Percentiles rank a stretch among this genome's conserved stretches.
phyloP scores from a whole-genome alignment of 2,797 vertebrate genomes.

The Uromys caudimaculatus region DNA sequence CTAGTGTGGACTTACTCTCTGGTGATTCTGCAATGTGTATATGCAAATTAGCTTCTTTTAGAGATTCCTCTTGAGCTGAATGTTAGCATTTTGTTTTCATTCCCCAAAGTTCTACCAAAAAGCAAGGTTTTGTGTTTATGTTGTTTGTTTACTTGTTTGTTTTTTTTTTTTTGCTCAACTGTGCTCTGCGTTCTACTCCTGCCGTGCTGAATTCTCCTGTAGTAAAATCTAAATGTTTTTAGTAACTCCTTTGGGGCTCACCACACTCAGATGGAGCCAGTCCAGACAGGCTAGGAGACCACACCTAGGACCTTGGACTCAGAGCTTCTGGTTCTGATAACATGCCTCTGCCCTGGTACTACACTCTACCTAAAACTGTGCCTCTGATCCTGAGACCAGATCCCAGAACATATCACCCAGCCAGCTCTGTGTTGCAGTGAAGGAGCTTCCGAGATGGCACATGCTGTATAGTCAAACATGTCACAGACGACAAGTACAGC shows the following conservation, averaged over 20 bases:
- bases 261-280: neutral
- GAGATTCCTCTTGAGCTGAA: constrained; percentile 46
- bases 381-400: constrained; percentile 74
- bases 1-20: constrained; percentile 27
- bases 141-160: neutral
- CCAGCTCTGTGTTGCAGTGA: neutral
- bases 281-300: neutral
- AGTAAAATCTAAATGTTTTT: constrained; percentile 45
- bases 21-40: constrained; percentile 7
- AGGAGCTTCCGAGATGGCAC: constrained; percentile 31
- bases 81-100: constrained; percentile 52
- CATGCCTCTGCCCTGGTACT: constrained; percentile 55
- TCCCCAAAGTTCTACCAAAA: constrained; percentile 57
- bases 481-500: constrained; percentile 56
- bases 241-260: neutral
- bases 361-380: constrained; percentile 78
- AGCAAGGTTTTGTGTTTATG: neutral
- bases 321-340: constrained; percentile 51
- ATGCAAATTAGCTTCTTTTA: constrained; percentile 64
- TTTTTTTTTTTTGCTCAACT: constrained; percentile 16
- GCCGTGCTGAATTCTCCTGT: constrained; percentile 49
- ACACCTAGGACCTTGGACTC: constrained; percentile 11
- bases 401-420: constrained; percentile 41
- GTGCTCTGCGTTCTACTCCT: constrained; percentile 9
- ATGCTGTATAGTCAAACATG: constrained; percentile 17